phyloP scores from a whole-genome alignment of 2,888 invertebrate genomes.

The Romanomermis culicivorax region DNA sequence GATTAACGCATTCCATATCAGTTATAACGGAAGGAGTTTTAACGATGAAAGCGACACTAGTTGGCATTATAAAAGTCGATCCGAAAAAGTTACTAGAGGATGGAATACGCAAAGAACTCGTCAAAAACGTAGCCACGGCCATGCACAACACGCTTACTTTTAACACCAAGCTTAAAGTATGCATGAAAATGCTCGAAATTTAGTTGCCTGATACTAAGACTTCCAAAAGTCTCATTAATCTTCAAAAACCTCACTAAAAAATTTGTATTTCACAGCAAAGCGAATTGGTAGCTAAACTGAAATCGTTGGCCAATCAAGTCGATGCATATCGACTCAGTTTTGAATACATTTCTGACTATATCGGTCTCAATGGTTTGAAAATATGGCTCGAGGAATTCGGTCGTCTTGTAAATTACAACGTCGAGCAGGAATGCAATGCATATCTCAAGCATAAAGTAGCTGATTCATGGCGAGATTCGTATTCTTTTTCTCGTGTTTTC shows the following conservation, averaged over 20 bases:
- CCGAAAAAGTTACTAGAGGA: constrained; percentile 81
- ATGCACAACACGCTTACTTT: constrained; percentile 50
- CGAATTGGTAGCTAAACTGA: constrained; percentile 40
- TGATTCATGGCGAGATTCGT: too few species aligned
- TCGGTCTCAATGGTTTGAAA: constrained; percentile 77
- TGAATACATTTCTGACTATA: constrained; percentile 93
- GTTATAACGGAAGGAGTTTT: constrained; percentile 85
- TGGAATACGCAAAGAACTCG: constrained; percentile 75
- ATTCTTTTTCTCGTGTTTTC: too few species aligned
- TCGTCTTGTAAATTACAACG: constrained; percentile 66
- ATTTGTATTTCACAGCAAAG: too few species aligned
- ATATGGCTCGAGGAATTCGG: constrained; percentile 85
- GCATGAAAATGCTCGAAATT: constrained; percentile 1
- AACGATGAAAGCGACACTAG: constrained; percentile 78
- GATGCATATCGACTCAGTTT: constrained; percentile 80
- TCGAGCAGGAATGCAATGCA: constrained; percentile 70
- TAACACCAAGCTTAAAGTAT: constrained; percentile 42
- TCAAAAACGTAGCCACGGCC: constrained; percentile 50
- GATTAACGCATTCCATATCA: constrained; percentile 73
- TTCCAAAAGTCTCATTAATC: too few species aligned
- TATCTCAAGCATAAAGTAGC: constrained; percentile 43
- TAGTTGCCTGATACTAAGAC: too few species aligned
- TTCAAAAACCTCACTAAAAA: too few species aligned
- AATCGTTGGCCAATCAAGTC: constrained; percentile 55
- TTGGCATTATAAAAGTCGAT: constrained; percentile 64